phyloP scores from a whole-genome alignment of 2,113 vertebrate species.

The Pardalotus punctatus region DNA sequence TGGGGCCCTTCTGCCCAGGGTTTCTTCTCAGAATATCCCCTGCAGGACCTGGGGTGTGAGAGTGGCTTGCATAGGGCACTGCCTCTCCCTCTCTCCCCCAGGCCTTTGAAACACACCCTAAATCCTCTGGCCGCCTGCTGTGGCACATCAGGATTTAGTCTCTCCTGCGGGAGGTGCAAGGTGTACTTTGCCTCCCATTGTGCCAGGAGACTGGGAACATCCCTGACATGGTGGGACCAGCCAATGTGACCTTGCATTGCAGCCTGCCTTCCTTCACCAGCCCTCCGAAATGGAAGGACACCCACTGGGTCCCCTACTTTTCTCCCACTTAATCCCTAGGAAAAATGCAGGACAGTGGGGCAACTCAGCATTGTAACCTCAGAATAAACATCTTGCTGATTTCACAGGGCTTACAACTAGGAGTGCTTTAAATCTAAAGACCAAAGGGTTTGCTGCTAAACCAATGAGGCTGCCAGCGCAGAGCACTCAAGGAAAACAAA shows the following conservation, averaged over 20 bases:
- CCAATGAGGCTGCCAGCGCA: not conserved
- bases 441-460: not conserved
- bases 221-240: not conserved
- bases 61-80: not conserved
- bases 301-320: not conserved
- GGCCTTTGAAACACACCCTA: not conserved
- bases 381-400: not conserved
- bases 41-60: not conserved
- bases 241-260: not conserved
- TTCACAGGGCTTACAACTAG: not conserved
- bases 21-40: not conserved
- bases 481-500: not conserved
- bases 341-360: not conserved
- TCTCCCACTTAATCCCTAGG: not conserved
- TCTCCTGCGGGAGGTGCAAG: rapidly evolving
- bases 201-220: not conserved
- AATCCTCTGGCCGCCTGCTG: not conserved
- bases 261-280: not conserved
- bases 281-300: not conserved
- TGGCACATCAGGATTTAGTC: rapidly evolving
- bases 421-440: not conserved
- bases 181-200: rapidly evolving
- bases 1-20: too few species aligned
- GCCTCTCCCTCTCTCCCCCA: not conserved
- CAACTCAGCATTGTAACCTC: not conserved